A percentile compares a stretch with the other conserved stretches of the same genome.
These are phyloP conservation scores for Enteromius anoplus DNA, from an alignment of 2,797 vertebrate genomes.

Conservation along the genomic window DNA sequence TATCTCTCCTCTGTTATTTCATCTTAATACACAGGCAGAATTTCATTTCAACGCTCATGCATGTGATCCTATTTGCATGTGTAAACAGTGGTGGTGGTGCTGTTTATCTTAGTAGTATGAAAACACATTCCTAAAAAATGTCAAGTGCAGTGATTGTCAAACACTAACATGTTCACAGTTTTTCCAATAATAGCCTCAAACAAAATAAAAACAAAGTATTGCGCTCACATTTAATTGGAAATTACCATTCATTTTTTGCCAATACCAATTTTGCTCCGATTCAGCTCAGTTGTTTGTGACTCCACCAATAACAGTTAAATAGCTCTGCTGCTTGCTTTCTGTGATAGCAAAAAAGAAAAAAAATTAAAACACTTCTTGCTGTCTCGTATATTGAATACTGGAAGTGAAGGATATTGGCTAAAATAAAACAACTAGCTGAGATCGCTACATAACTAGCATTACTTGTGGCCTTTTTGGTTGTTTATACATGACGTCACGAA, in stretches of 20 bases:
- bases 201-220: background rate
- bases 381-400: background rate
- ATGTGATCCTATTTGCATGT: background rate
- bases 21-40: background rate
- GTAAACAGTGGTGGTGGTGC: background rate
- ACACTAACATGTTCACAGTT: slow-evolving; percentile 20
- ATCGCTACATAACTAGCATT: background rate
- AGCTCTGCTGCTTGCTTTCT: background rate
- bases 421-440: background rate
- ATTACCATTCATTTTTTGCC: background rate
- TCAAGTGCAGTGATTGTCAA: slow-evolving; percentile 39
- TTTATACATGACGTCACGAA: background rate
- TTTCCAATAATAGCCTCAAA: background rate
- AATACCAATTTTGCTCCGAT: background rate
- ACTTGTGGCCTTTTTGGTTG: background rate
- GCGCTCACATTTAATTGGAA: background rate
- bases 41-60: background rate
- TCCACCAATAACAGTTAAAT: background rate
- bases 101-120: slow-evolving; percentile 19
- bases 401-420: background rate
- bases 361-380: background rate
- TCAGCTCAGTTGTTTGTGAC: background rate
- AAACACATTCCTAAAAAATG: background rate
- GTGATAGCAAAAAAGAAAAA: background rate
- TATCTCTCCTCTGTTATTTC: slow-evolving; percentile 7